Conservation (phyloP, 92 coral and sea anemone genomes). For the Micromussa lordhowensis region DNA sequence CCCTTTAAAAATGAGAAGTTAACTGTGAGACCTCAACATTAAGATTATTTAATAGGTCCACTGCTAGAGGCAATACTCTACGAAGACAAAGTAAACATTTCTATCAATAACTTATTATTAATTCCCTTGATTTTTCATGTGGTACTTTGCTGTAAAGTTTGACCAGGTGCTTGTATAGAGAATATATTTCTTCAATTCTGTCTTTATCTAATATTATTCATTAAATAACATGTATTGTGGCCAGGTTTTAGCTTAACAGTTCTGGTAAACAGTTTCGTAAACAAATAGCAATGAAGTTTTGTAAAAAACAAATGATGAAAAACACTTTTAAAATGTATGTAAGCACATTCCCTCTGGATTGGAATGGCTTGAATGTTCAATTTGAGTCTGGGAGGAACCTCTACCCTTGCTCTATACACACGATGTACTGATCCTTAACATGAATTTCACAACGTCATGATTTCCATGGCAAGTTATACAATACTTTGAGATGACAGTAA, state of each 20-base stretch:
- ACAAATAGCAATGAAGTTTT: neutral
- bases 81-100: neutral
- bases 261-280: constrained; percentile 5
- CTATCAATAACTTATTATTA: neutral
- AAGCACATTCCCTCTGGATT: neutral
- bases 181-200: neutral
- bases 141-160: constrained; percentile 5
- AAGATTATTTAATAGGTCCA: neutral
- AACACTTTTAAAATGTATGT: neutral
- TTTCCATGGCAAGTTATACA: neutral
- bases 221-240: neutral
- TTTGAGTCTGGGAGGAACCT: constrained; percentile 11
- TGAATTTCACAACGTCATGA: neutral
- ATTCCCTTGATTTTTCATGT: neutral
- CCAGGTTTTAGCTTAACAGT: constrained; percentile 7
- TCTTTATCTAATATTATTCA: neutral
- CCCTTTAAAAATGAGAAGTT: constrained; percentile 5
- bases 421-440: neutral
- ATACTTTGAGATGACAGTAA: neutral
- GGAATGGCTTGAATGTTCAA: constrained; percentile 7
- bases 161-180: neutral
- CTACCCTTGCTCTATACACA: neutral
- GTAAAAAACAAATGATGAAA: neutral
- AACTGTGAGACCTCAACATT: constrained; percentile 9
- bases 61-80: neutral